phyloP scores from a whole-genome alignment of 2,797 vertebrate species.

The Syncerus caffer region DNA sequence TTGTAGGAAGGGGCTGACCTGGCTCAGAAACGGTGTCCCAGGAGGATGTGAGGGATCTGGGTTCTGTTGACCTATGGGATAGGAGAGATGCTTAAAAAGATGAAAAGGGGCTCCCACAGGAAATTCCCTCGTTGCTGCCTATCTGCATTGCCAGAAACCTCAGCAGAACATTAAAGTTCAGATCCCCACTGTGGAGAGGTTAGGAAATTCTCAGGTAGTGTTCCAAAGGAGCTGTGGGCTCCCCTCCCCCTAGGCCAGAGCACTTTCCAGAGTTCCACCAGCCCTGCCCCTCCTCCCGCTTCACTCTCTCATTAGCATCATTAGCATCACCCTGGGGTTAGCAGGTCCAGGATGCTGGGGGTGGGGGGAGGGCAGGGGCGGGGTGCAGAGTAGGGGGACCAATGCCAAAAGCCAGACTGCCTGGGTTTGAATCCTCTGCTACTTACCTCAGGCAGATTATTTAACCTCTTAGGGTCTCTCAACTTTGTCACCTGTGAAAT shows the following conservation, averaged over 20 bases:
- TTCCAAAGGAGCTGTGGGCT: not conserved
- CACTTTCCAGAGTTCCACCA: not conserved
- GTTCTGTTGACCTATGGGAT: not conserved
- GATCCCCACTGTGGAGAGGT: not conserved
- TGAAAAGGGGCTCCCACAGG: not conserved
- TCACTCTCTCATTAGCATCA: not conserved
- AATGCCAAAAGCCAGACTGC: not conserved
- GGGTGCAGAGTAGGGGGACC: not conserved
- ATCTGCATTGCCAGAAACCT: not conserved
- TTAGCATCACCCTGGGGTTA: not conserved
- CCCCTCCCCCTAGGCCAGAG: not conserved
- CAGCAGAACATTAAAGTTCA: not conserved
- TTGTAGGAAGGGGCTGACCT: not conserved
- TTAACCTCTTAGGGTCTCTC: not conserved
- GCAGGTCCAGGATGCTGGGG: too few relatives aligned
- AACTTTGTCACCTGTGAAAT: not conserved
- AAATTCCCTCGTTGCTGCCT: not conserved
- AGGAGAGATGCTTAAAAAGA: not conserved
- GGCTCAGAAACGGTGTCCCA: not conserved
- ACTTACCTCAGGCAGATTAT: not conserved
- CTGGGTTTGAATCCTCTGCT: not conserved
- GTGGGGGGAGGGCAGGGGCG: not conserved
- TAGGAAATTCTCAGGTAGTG: not conserved
- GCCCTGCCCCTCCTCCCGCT: not conserved
- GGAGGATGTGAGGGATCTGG: slow-evolving; percentile 7